Evolutionary conservation across 2,797 vertebrate species (phyloP).

Genomic region (Takifugu ocellatus): DNA sequence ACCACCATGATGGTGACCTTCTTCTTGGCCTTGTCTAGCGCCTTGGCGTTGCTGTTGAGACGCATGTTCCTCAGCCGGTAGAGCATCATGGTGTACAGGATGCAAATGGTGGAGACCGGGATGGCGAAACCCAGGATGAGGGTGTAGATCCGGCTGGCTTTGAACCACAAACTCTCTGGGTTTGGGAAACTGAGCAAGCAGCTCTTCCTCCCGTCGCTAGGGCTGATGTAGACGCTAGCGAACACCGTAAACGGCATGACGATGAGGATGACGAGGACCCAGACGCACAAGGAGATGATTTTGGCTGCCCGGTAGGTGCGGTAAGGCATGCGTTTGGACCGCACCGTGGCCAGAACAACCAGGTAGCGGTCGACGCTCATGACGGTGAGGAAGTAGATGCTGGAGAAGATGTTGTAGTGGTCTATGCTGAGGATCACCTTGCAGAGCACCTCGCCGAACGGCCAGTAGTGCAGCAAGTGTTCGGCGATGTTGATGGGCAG

Average conservation of each 20-base stretch:
- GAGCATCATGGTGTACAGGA: constrained; percentile 82
- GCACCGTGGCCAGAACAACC: constrained; percentile 80
- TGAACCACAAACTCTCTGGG: constrained; percentile 83
- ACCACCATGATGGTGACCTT: constrained; percentile 88
- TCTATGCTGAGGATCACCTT: constrained; percentile 84
- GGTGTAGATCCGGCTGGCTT: constrained; percentile 83
- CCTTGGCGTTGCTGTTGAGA: constrained; percentile 82
- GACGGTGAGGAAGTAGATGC: constrained; percentile 84
- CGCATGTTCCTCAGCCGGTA: constrained; percentile 81
- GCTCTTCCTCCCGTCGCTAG: constrained; percentile 74
- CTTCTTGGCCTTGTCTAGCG: constrained; percentile 85
- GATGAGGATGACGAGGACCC: constrained; percentile 81
- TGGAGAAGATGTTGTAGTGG: constrained; percentile 89
- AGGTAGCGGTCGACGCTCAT: constrained; percentile 86
- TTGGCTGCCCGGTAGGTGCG: constrained; percentile 79
- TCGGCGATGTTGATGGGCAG: constrained; percentile 83
- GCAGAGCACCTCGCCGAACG: constrained; percentile 84
- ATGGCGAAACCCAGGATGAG: constrained; percentile 83
- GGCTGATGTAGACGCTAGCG: constrained; percentile 70
- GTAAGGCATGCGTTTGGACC: constrained; percentile 79
- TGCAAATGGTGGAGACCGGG: constrained; percentile 83
- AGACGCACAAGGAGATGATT: constrained; percentile 81
- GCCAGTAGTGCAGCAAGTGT: constrained; percentile 84
- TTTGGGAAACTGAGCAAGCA: constrained; percentile 83
- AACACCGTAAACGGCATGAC: constrained; percentile 83